phyloP scores from a whole-genome alignment of 2,888 invertebrate genomes.

The Rugalucina vietnamica region DNA sequence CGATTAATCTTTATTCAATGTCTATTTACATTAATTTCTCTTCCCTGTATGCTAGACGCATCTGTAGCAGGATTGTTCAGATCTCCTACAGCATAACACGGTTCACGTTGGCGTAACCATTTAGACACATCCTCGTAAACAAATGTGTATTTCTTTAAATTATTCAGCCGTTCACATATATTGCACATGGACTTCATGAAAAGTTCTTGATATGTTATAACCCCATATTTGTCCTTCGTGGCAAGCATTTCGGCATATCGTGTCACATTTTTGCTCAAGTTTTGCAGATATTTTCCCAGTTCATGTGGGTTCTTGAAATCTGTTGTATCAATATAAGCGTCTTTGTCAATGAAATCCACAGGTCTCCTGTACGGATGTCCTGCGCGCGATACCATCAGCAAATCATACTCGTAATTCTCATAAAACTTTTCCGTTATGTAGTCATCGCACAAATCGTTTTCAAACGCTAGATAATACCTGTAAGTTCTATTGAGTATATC shows the following conservation, averaged over 20 bases:
- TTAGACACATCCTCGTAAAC: background rate
- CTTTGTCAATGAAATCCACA: background rate
- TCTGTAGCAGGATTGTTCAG: too few species aligned
- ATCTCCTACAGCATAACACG: background rate
- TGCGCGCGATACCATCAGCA: background rate
- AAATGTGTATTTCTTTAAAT: background rate
- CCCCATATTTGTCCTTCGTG: background rate
- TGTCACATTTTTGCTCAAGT: background rate
- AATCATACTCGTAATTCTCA: slow-evolving; percentile 1
- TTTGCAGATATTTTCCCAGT: background rate
- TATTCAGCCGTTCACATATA: background rate
- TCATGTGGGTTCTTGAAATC: background rate
- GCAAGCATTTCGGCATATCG: background rate
- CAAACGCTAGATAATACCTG: background rate
- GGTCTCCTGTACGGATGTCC: background rate
- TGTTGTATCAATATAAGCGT: background rate
- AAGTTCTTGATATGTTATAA: background rate
- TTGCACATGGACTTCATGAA: background rate
- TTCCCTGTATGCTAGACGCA: too few species aligned
- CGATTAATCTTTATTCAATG: too few species aligned
- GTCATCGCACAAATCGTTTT: background rate
- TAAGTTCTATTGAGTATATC: background rate
- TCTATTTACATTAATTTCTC: too few species aligned
- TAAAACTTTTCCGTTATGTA: slow-evolving; percentile 2
- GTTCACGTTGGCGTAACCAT: background rate